A percentile compares a stretch with the other conserved stretches of the same genome.
Conservation (phyloP, 2,888 invertebrate genomes). For the Brachyopa scutellaris region DNA sequence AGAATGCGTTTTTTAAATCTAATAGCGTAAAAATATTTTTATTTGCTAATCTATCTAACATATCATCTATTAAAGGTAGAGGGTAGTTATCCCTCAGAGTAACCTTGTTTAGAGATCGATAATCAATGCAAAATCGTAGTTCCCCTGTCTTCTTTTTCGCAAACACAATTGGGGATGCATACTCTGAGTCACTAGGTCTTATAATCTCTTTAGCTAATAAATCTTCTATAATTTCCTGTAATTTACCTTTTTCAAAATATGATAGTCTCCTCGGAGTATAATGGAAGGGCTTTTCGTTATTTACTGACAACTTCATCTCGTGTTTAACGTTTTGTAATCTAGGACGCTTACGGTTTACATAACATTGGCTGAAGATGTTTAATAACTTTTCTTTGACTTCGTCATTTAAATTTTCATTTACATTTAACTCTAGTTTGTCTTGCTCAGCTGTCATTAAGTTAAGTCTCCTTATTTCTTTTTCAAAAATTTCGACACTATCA, state of each 20-base stretch:
- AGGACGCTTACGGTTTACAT: too few species aligned
- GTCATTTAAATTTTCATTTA: too few species aligned
- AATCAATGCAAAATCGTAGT: conserved; percentile 47
- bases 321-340: neutral
- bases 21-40: conserved; percentile 34
- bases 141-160: conserved; percentile 42
- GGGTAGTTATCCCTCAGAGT: conserved; percentile 58
- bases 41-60: conserved; percentile 34
- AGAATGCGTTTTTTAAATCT: conserved; percentile 41
- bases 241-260: too few species aligned
- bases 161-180: conserved; percentile 12
- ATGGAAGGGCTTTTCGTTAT: conserved; percentile 19
- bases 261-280: conserved; percentile 5
- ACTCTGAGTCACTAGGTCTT: conserved; percentile 15
- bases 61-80: conserved; percentile 50
- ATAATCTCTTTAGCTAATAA: neutral
- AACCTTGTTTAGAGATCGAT: conserved; percentile 43
- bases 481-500: too few species aligned
- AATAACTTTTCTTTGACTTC: neutral
- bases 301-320: conserved; percentile 23
- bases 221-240: conserved; percentile 19
- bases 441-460: too few species aligned
- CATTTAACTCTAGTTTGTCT: too few species aligned
- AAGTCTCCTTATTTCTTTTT: too few species aligned
- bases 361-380: too few species aligned